Conservation (phyloP, 1,140 invertebrate genomes). For the Capitella teleta region DNA sequence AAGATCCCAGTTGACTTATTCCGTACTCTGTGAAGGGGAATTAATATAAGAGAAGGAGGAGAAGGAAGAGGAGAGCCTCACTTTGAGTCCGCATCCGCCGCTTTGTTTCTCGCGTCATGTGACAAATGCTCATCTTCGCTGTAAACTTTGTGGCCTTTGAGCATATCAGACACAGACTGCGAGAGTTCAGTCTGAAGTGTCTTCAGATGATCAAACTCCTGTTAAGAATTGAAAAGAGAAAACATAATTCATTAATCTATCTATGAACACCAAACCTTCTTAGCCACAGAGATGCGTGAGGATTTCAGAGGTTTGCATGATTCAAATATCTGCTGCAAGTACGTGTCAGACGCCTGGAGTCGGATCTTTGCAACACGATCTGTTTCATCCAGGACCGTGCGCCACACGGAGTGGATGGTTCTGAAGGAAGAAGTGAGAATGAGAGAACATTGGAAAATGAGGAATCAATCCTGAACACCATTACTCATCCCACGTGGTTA, state of each 20-base stretch:
- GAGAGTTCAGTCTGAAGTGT: slow-evolving; percentile 76
- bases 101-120: slow-evolving; percentile 86
- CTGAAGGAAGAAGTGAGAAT: slow-evolving; percentile 52
- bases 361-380: slow-evolving; percentile 82
- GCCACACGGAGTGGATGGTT: slow-evolving; percentile 95
- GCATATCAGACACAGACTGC: slow-evolving; percentile 75
- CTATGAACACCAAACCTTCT: slow-evolving; percentile 54
- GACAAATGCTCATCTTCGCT: slow-evolving; percentile 90
- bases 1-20: slow-evolving; percentile 94
- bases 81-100: slow-evolving; percentile 92
- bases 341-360: slow-evolving; percentile 81
- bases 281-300: slow-evolving; percentile 72
- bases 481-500: too few relatives aligned
- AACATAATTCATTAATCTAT: neutral
- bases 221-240: too few relatives aligned
- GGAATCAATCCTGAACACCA: too few relatives aligned
- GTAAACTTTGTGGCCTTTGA: slow-evolving; percentile 88
- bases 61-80: slow-evolving; percentile 45
- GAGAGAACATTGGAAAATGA: too few relatives aligned
- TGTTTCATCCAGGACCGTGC: slow-evolving; percentile 85
- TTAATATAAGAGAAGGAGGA: slow-evolving; percentile 11
- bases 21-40: slow-evolving; percentile 60
- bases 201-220: slow-evolving; percentile 73
- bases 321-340: slow-evolving; percentile 85
- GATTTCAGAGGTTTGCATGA: slow-evolving; percentile 73